Conservation (phyloP, 2,113 vertebrate species). For the Sarotherodon lohbergeri region DNA sequence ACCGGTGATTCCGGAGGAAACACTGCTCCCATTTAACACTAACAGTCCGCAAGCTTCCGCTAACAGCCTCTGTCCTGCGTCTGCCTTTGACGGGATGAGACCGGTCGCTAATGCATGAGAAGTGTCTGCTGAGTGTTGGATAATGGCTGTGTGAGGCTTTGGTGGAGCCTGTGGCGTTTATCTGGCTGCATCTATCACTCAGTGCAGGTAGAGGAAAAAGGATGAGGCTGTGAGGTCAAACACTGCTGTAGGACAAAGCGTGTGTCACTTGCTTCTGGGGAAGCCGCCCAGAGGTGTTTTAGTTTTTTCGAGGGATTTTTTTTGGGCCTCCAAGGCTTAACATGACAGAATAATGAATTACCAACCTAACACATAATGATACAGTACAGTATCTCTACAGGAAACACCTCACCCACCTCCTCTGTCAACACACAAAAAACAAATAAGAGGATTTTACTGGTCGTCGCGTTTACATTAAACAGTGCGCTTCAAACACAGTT, state of each 20-base stretch:
- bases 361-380: background rate
- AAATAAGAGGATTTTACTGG: background rate
- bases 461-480: background rate
- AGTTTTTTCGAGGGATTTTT: background rate
- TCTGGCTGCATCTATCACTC: background rate
- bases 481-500: background rate
- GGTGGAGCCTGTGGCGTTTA: background rate
- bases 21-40: conserved; percentile 42
- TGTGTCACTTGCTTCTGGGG: background rate
- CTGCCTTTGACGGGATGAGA: conserved; percentile 22
- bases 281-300: background rate
- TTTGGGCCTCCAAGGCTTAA: background rate
- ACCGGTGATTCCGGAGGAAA: conserved; percentile 43
- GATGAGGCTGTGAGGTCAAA: background rate
- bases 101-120: conserved; percentile 35
- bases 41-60: conserved; percentile 37
- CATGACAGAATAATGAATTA: conserved; percentile 5
- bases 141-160: conserved; percentile 27
- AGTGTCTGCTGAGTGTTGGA: conserved; percentile 33
- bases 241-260: background rate
- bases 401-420: background rate
- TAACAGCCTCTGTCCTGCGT: conserved; percentile 28
- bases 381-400: background rate
- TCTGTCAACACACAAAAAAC: background rate
- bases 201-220: background rate